Base-by-base conservation (phyloP, 2,113 vertebrate species). In the Indicator maculatus region DNA sequence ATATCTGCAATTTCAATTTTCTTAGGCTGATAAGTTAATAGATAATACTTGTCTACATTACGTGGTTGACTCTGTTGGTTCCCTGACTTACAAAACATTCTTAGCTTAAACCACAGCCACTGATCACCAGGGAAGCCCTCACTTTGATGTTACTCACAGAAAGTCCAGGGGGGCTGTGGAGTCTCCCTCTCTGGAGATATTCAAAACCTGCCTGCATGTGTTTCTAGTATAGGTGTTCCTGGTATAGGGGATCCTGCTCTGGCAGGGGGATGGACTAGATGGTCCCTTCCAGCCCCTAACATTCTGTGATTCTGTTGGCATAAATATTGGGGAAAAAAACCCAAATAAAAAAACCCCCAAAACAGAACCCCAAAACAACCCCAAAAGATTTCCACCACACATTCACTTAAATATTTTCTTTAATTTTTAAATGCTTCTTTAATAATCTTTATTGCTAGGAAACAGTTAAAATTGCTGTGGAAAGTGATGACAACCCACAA, bases 91-190 rank as follows among this genome's bases (percentile, higher is more conserved):
- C 1, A 11, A 74, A 64, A 64, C 5, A 44, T 28, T 78, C 38
- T 56, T 38, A 61, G 33, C n/a, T 76, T 70, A 50, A 67, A 58
- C 5, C n/a, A 69, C 31, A 64, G 45, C 5, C 23, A 39, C 3
- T 0, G 0, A 69, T 8, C 33, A 69, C 17, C 2, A 33, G 31
- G 59, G 5, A 69, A 20, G 19, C 3, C 16, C 16, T 16, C 6
- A 31, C 4, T 2, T 2, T 74, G 66, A 27, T n/a, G 3, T 17
- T 74, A 31, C 30, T 28, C 76, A 18, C 21, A 21, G 47, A 50
- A 50, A 50, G 21, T 50, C 47, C 47, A 50, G 41, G 41, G 16
- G 41, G 41, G 41, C 16, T 44, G 41, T 44, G 41, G 41, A 44
- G 41, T 44, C 36, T 36, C 36, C 36, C 36, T 36, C 36, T 36